Base-by-base conservation (phyloP, 2,888 invertebrate species). In the Deilephila porcellus region DNA sequence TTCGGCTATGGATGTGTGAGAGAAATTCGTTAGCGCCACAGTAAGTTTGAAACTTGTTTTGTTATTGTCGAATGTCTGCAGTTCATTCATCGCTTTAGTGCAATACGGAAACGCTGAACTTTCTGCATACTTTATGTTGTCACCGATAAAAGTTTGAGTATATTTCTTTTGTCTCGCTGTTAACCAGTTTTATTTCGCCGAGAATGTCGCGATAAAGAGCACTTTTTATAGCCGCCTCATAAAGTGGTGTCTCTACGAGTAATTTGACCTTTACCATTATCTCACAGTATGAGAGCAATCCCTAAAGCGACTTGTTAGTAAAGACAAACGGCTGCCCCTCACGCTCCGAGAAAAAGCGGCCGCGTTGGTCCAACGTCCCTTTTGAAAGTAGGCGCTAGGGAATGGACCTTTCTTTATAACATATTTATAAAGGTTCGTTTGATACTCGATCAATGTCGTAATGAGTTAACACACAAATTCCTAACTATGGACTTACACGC, bases 11-110 rank as follows among this genome's bases (percentile, higher is more conserved):
- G 83, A 83, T 84, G 81, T 79, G 79, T 83, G 75, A 80, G 78
- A 81, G 80, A 82, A 82, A 82, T 83, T 82, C 81, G 77, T 80
- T 79, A 80, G 81, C 79, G 76, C 78, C 80, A 83, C 84, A 85
- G 91, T 92, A 91, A 91, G 91, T 91, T 88, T 80, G 80, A 87
- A 90, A 90, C 87, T 89, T 87, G 88, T 89, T 88, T 88, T 79
- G 83, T 75, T 74, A 67, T 52, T 52, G 52, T 67, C 67, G 52
- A 67, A 67, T 73, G 76, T 78, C 79, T 76, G 78, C 82, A 79
- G 78, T 82, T 82, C 82, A 80, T 84, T 82, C 81, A 81, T 81
- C 79, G 76, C 83, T 77, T 78, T 79, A 79, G 80, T 77, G 78
- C 75, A 77, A 78, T 75, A 80, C 82, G 81, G 82, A 85, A 86